Percentiles rank a stretch among this genome's conserved stretches.
phyloP scores from a whole-genome alignment of 2,797 vertebrate genomes.

The Mareca strepera region DNA sequence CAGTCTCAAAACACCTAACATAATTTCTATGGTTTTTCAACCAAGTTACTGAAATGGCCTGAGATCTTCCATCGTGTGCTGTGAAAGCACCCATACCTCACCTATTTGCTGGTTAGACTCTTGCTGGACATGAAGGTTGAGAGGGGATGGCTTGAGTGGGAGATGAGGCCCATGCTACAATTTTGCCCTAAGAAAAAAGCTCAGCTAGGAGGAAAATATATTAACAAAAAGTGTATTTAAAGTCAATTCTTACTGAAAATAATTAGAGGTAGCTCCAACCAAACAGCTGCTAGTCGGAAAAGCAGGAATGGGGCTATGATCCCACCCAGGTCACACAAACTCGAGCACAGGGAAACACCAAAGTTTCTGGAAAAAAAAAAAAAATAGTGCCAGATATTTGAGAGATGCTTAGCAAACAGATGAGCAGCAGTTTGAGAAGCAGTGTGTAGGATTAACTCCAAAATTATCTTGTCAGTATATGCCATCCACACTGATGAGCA shows the following conservation, averaged over 20 bases:
- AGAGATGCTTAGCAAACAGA: background rate
- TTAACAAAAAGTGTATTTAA: background rate
- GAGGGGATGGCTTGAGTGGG: rapidly evolving
- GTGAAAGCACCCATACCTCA: background rate
- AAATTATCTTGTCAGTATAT: background rate
- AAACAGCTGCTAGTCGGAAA: slow-evolving; percentile 78
- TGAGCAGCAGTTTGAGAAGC: background rate
- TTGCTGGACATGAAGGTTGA: background rate
- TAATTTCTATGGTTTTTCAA: background rate
- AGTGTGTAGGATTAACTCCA: background rate
- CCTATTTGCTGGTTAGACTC: background rate
- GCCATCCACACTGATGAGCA: background rate
- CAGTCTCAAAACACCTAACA: background rate
- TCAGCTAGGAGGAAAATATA: background rate
- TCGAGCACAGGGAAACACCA: slow-evolving; percentile 82
- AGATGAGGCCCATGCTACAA: background rate
- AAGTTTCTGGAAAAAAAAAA: slow-evolving; percentile 77
- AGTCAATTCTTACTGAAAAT: slow-evolving; percentile 80
- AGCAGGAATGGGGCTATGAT: slow-evolving; percentile 82
- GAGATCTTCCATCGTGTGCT: background rate
- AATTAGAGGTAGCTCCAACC: slow-evolving; percentile 83
- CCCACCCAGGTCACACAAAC: slow-evolving; percentile 82
- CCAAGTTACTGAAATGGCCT: background rate
- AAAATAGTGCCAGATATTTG: background rate
- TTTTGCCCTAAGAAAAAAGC: background rate